A percentile compares a stretch with the other conserved stretches of the same genome.
phyloP scores from a whole-genome alignment of 2,797 vertebrate species.

The Gallinago solitaria region DNA sequence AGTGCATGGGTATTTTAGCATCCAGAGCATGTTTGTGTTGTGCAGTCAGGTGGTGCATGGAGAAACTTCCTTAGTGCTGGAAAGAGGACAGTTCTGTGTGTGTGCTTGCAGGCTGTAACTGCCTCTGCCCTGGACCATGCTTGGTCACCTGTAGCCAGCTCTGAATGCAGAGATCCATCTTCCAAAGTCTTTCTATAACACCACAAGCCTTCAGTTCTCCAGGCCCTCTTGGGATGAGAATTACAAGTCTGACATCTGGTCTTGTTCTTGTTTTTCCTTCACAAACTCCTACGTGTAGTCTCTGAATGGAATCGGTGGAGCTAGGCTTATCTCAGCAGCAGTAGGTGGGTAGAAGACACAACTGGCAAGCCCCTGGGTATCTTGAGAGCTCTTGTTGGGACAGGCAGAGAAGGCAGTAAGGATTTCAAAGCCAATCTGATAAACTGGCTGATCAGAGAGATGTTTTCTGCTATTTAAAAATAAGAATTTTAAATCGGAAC shows the following conservation, averaged over 20 bases:
- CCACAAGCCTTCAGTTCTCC: not conserved
- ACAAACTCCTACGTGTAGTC: not conserved
- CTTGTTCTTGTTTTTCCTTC: not conserved
- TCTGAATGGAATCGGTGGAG: not conserved
- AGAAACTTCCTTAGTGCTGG: rapidly evolving
- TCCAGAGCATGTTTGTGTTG: rapidly evolving
- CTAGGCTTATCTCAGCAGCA: not conserved
- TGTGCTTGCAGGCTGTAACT: rapidly evolving
- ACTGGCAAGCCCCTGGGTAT: not conserved
- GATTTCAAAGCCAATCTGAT: conserved; percentile 49
- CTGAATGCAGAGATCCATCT: not conserved
- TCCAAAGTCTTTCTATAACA: not conserved
- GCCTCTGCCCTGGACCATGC: not conserved
- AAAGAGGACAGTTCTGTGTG: not conserved
- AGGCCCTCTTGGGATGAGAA: not conserved
- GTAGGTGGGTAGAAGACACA: not conserved
- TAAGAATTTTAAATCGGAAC: not conserved
- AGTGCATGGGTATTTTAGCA: not conserved
- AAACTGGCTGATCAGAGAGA: conserved; percentile 25
- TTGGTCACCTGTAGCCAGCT: not conserved
- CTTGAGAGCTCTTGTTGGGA: conserved; percentile 8
- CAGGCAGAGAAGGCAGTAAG: conserved; percentile 2
- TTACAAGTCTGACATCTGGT: not conserved
- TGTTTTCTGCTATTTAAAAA: conserved; percentile 49
- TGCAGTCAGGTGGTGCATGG: not conserved